phyloP scores from a whole-genome alignment of 2,797 vertebrate species.

The Chelon labrosus region DNA sequence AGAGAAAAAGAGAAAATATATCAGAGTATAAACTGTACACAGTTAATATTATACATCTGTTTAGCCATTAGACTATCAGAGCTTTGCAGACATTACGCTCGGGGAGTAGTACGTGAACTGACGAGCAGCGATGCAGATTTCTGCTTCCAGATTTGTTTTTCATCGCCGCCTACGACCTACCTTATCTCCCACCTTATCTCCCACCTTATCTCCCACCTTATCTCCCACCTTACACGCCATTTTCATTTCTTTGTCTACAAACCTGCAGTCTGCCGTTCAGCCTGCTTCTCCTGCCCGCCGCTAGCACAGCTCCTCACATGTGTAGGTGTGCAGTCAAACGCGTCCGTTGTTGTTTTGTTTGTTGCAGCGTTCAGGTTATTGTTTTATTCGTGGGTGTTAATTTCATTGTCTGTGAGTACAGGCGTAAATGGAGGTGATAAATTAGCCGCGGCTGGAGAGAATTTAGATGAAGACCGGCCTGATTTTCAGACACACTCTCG shows the following conservation, averaged over 20 bases:
- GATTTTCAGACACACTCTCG: no score
- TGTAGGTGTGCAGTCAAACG: conserved; percentile 12
- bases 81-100: neutral
- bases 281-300: conserved; percentile 5
- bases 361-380: neutral
- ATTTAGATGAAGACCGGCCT: no score
- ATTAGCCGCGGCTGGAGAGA: no score
- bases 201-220: no score
- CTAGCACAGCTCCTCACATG: conserved; percentile 7
- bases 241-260: conserved; percentile 35
- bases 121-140: neutral
- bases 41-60: no score
- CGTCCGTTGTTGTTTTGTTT: neutral
- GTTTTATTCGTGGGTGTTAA: neutral
- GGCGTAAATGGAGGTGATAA: neutral
- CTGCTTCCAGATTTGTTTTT: neutral
- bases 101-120: neutral
- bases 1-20: no score
- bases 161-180: neutral
- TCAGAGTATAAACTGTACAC: no score
- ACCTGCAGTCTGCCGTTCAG: conserved; percentile 7
- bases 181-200: no score
- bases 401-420: neutral
- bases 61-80: neutral
- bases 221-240: conserved; percentile 11